Evolutionary conservation across 2,888 invertebrate genomes (phyloP).

Genomic region (Drosophila birchii): DNA sequence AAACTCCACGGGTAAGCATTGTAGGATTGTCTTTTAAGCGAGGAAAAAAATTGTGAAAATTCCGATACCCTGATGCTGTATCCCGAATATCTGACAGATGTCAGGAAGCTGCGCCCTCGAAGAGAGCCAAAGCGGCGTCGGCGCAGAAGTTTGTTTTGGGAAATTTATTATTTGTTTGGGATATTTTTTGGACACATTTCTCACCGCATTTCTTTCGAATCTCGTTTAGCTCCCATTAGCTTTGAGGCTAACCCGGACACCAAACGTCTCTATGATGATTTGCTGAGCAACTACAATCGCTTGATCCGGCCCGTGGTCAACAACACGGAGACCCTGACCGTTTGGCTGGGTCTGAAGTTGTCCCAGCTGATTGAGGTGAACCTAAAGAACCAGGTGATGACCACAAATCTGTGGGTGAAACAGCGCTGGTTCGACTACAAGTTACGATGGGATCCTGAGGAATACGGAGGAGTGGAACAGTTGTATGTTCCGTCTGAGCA

Average conservation of each 20-base stretch:
- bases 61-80: slow-evolving; percentile 70
- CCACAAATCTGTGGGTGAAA: slow-evolving; percentile 96
- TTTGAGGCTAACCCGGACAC: slow-evolving; percentile 96
- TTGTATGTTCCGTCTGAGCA: slow-evolving; percentile 97
- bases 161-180: slow-evolving; percentile 48
- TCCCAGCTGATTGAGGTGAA: slow-evolving; percentile 97
- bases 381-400: slow-evolving; percentile 96
- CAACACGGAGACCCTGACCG: slow-evolving; percentile 95
- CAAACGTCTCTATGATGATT: slow-evolving; percentile 97
- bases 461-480: slow-evolving; percentile 96
- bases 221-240: slow-evolving; percentile 78
- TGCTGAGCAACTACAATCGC: slow-evolving; percentile 97
- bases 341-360: slow-evolving; percentile 94
- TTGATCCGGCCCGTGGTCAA: slow-evolving; percentile 97
- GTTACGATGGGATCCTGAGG: slow-evolving; percentile 94
- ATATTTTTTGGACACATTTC: slow-evolving; percentile 11
- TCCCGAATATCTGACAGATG: slow-evolving; percentile 52
- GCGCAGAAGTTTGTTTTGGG: slow-evolving; percentile 75
- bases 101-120: slow-evolving; percentile 53
- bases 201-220: not conserved
- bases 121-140: slow-evolving; percentile 42
- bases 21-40: not conserved
- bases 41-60: slow-evolving; percentile 59
- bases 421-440: slow-evolving; percentile 98
- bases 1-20: slow-evolving; percentile 75